Evolutionary conservation across 2,113 vertebrate species (phyloP), one percentile per base, ranked within the genome.

Genomic region (Hypanus sabinus): DNA sequence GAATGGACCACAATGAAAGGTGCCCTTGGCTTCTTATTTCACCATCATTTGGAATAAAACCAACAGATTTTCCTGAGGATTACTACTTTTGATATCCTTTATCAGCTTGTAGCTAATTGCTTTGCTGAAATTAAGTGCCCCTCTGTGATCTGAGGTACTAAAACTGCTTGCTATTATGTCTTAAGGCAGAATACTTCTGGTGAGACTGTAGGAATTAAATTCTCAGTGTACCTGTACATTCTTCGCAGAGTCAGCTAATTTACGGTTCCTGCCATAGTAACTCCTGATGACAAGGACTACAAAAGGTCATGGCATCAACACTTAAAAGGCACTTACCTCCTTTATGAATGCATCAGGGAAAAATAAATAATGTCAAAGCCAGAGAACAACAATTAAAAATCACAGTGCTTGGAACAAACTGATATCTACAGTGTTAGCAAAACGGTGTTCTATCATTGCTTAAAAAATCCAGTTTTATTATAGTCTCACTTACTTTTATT

Each of bases 71-170:
- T 97, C 97, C 96, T 96, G 96, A 96, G 97, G 96, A 94, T 96
- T 96, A 96, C 96, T 96, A 96, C 96, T 95, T 94, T 96, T 96
- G 97, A 97, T 97, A 95, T 97, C 96, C 96, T 97, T 96, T 96
- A 96, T 96, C 97, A 97, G 97, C 97, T 96, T 95, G 95, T 96
- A 96, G 96, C 97, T 98, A 97, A 98, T 97, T 98, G 97, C 97
- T 97, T 97, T 97, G 96, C 96, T 97, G 97, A 97, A 97, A 96
- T 97, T 97, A 97, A 97, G 96, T 97, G 96, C 96, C 96, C 97
- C 96, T 96, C 94, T 95, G 96, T 96, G 97, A 96, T 94, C 94
- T 95, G 94, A 95, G 95, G 95, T 94, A 95, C 96, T 96, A 96
- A 96, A 94, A 94, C 95, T 96, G 95, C 16, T 70, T 68, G 62